Base-by-base conservation (phyloP, 2,113 vertebrate genomes). In the Pelvicachromis taeniatus region DNA sequence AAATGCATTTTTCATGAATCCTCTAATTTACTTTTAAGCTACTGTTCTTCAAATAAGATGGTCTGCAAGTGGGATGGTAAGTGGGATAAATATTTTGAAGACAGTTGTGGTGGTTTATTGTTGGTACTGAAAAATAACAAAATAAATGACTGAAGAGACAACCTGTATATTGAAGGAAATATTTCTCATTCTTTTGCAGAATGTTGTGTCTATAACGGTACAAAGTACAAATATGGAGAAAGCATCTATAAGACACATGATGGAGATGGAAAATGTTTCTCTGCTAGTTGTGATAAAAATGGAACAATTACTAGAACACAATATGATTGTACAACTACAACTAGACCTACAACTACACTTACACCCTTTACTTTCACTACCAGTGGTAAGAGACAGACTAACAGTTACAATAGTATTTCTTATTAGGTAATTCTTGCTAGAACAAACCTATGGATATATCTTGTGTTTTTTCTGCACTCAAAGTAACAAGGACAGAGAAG, bases 211-310 rank as follows among this genome's bases (percentile, higher is more conserved):
- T 97, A 97, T 4, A 84, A 91, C 0, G 96, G 95, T 1, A 4
- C 21, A 89, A 1, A 7, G n/a, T 97, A 95, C 88, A 65, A 63
- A 0, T 94, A 95, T 0, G 91, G 92, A 2, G 93, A 95, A 0
- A 84, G 82, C 48, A 90, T 98, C 70, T 98, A 98, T 88, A 40
- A 94, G 17, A 97, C 96, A 1, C 91, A 96, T 1, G 97, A 98
- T 4, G 97, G 97, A 48, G 91, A 85, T 5, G 97, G 96, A 21
- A 92, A 88, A 9, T 98, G 98, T 81, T 93, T 98, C 9, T 93
- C 75, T 0, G 97, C 96, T 83, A 17, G 1, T 19, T 50, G 48
- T 53, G 45, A 6, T 16, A 19, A 21, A 21, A 53, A 53, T 21
- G 52, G 52, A 53, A 53, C 4, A 2, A 21, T 53, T 53, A 53